phyloP scores from a whole-genome alignment of 2,113 vertebrate genomes.

The Rana temporaria region DNA sequence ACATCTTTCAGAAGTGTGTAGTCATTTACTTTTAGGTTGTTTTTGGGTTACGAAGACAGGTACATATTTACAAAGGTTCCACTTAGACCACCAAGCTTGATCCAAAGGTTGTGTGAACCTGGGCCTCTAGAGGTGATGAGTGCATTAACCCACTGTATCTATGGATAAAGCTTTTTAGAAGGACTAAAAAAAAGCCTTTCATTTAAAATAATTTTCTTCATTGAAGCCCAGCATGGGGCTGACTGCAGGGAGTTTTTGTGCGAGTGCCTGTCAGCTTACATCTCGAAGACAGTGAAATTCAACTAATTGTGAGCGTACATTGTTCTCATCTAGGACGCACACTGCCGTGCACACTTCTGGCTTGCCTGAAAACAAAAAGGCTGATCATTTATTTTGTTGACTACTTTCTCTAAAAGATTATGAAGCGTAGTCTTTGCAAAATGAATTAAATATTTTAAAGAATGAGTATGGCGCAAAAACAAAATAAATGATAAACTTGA shows the following conservation, averaged over 20 bases:
- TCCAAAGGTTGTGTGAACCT: slow-evolving; percentile 4
- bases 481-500: no score
- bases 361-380: no score
- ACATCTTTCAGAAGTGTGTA: no score
- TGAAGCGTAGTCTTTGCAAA: no score
- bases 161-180: slow-evolving; percentile 59
- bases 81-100: slow-evolving; percentile 37
- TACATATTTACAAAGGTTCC: neutral
- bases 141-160: slow-evolving; percentile 67
- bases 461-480: no score
- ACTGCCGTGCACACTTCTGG: slow-evolving; percentile 53
- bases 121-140: slow-evolving; percentile 61
- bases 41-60: no score
- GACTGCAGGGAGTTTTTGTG: slow-evolving; percentile 70
- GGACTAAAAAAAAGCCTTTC: slow-evolving; percentile 57
- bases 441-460: no score
- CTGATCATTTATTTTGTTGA: no score
- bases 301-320: slow-evolving; percentile 68
- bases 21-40: no score
- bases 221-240: slow-evolving; percentile 67
- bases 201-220: slow-evolving; percentile 68
- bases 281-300: slow-evolving; percentile 71
- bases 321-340: slow-evolving; percentile 58
- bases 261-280: slow-evolving; percentile 70
- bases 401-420: no score